A percentile compares a stretch with the other conserved stretches of the same genome.
These are phyloP conservation scores for Orientallactaga bullata DNA, from an alignment of 2,113 vertebrate genomes.

Conservation along the genomic window DNA sequence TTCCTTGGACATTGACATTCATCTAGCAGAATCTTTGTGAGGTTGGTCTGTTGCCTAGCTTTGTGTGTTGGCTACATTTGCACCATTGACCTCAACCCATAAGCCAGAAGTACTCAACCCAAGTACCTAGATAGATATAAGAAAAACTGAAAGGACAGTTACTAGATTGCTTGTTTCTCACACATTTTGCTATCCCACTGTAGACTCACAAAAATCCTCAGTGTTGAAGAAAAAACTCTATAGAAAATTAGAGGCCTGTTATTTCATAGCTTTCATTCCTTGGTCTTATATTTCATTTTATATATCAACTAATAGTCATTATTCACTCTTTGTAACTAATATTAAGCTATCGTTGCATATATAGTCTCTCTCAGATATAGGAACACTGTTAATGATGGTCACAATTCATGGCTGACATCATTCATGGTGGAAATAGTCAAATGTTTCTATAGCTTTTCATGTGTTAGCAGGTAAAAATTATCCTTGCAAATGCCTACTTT, in stretches of 20 bases:
- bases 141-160: background rate
- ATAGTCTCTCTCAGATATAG: background rate
- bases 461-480: background rate
- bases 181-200: background rate
- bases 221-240: background rate
- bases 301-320: too few species aligned
- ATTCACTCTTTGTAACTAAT: background rate
- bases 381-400: background rate
- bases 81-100: background rate
- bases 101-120: background rate
- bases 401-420: background rate
- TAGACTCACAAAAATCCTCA: constrained; percentile 23
- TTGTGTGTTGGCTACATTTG: background rate
- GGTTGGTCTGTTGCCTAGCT: background rate
- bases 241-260: constrained; percentile 18
- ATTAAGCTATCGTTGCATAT: background rate
- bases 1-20: background rate
- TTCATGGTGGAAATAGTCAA: background rate
- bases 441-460: background rate
- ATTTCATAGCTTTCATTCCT: background rate
- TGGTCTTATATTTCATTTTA: background rate
- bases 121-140: background rate
- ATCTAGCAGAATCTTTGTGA: background rate
- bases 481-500: background rate
- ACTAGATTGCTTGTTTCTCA: background rate